Evolutionary conservation across 2,797 vertebrate genomes (phyloP), one percentile per base, ranked within the genome.

Genomic region (Steatocranus sp.): DNA sequence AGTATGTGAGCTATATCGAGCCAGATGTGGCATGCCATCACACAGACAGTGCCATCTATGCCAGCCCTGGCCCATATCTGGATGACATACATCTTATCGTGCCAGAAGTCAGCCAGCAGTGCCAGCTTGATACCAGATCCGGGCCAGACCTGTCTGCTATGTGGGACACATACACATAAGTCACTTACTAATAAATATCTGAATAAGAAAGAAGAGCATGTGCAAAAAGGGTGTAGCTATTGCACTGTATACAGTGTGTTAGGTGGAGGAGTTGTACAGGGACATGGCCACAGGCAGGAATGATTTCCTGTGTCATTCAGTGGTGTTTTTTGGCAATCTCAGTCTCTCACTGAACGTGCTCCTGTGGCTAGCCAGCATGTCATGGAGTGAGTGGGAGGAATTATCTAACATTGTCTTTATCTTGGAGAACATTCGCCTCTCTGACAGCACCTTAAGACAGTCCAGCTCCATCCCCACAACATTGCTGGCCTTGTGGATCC

Each of bases 201-300:
- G 53, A 56, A 30, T 56, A 56, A 56, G 53, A 10, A 56, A 56
- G 53, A 56, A 4, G 53, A 56, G 53, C 25, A 1, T 56, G 53
- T 56, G 25, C 14, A 30, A 56, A 56, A 56, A 56, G 25, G 53
- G 53, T 56, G 53, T 56, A 30, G 14, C 53, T 56, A 30, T 54
- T 54, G 53, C 25, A 54, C 23, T 54, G 14, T 10, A 30, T 30
- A 30, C 0, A 0, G 14, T 30, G 25, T 30, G 1, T 56, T 6
- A 30, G 53, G 14, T 30, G 25, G 53, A 56, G 5, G 25, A 56
- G 25, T 30, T 56, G 53, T 56, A 30, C 25, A 56, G 53, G 53
- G 53, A 56, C 0, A 56, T 56, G 53, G 53, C 14, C 25, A 56
- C 53, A 30, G 53, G 53, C 53, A 17, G 53, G 25, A 17, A 56